phyloP scores from a whole-genome alignment of 2,888 invertebrate genomes.

The Antheraea yamamai region DNA sequence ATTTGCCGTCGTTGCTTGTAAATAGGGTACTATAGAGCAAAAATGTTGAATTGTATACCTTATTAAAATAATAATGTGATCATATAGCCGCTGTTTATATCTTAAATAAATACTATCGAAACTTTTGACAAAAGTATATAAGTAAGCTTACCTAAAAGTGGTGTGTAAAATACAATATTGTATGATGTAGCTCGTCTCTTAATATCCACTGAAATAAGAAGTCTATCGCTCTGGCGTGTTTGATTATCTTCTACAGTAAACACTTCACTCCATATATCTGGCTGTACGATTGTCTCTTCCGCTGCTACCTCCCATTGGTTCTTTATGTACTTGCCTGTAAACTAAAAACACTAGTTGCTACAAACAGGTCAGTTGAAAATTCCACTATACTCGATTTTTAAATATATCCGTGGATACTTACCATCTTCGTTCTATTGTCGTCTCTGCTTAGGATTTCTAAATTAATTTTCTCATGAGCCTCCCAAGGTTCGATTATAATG shows the following conservation, averaged over 20 bases:
- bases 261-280: conserved; percentile 43
- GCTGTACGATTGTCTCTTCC: conserved; percentile 38
- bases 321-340: conserved; percentile 51
- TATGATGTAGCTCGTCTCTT: conserved; percentile 55
- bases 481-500: conserved; percentile 64
- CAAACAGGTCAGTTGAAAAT: background rate
- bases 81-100: background rate
- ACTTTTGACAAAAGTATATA: background rate
- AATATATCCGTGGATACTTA: conserved; percentile 39
- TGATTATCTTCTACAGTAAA: conserved; percentile 43
- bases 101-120: background rate
- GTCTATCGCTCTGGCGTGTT: conserved; percentile 55
- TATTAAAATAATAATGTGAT: too few relatives aligned
- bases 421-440: conserved; percentile 49
- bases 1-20: too few relatives aligned
- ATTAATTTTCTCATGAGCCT: conserved; percentile 60
- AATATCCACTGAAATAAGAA: conserved; percentile 49
- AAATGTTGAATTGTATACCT: too few relatives aligned
- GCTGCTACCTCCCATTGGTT: conserved; percentile 55
- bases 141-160: conserved; percentile 61
- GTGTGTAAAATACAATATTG: conserved; percentile 70
- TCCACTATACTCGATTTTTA: background rate
- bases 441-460: conserved; percentile 39
- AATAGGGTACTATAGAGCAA: too few relatives aligned
- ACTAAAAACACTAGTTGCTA: conserved; percentile 39